These are phyloP conservation scores for Cygnus atratus DNA, from an alignment of 2,113 vertebrate genomes.

Conservation along the genomic window DNA sequence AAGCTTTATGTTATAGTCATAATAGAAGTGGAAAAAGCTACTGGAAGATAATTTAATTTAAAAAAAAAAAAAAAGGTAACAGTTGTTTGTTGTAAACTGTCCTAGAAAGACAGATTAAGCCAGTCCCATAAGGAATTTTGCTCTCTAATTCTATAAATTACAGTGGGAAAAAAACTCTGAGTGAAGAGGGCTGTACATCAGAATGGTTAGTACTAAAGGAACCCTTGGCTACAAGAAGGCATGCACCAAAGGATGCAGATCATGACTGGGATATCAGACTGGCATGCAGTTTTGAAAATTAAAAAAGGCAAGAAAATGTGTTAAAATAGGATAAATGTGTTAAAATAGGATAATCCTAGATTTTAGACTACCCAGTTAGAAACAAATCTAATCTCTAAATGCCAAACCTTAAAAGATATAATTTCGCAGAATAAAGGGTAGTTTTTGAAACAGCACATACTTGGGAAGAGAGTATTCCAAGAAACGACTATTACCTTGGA, in stretches of 20 bases:
- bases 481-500: not conserved
- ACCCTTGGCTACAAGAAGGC: not conserved
- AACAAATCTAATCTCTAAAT: not conserved
- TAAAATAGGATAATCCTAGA: not conserved
- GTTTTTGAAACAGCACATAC: not conserved
- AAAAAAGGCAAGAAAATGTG: not conserved
- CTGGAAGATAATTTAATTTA: not conserved
- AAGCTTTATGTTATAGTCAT: not conserved
- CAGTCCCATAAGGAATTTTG: not conserved
- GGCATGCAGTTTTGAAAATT: accelerated
- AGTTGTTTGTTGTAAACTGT: not conserved
- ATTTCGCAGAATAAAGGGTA: not conserved
- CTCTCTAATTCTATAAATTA: not conserved
- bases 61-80: not conserved
- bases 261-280: not conserved
- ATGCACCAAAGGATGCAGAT: not conserved
- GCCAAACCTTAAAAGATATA: not conserved
- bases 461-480: not conserved
- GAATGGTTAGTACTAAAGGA: not conserved
- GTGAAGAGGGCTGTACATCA: not conserved
- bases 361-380: not conserved
- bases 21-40: not conserved
- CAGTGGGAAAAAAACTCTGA: not conserved
- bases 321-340: not conserved
- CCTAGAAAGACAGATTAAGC: not conserved